Evolutionary conservation across 2,888 invertebrate species (phyloP), one percentile per base, ranked within the genome.

Genomic region (Matsumyia berberina): DNA sequence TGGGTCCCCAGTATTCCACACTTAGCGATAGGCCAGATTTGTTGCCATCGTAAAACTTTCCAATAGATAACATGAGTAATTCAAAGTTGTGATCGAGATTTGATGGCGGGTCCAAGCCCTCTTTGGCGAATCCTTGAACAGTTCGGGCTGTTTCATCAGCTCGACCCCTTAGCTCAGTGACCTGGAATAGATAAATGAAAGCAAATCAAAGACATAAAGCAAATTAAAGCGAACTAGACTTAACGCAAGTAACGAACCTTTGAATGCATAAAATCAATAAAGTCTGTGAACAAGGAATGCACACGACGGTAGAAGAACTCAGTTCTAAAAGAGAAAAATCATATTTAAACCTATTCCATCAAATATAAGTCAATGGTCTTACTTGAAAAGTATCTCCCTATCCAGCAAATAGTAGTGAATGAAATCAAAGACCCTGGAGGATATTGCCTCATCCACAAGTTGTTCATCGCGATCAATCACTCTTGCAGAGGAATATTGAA

Each of bases 101-200:
- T 0, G 91, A 87, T 2, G 97, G 96, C 7, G 96, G 94, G 72
- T 95, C 94, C 12, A 97, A 92, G 0, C 97, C 97, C 89, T 97
- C 96, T 82, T 95, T 94, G 7, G 93, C 93, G 92, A 95, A 96
- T 88, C 95, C 94, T 86, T 95, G 94, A 46, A 95, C 94, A 0
- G 96, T 95, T 78, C 96, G 94, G 11, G 97, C 96, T 1, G 96
- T 95, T 91, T 99, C 98, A 91, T 98, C 98, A 0, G 97, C 98
- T 87, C 96, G 93, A 88, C 95, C 95, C 58, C 96, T 93, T 80
- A 97, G 91, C 90, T 97, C 96, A 88, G 96, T 96, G 0, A 96
- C 94, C 86, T 87, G 44, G 24, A 5, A 31, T 46, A 76, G 42
- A 42, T 46, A 9, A 17, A 7, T 31, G 35, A 29, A 29, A 0